A percentile compares a stretch with the other conserved stretches of the same genome.
These are phyloP conservation scores for Stenolophus ochropezus DNA, from an alignment of 2,888 invertebrate species.

Conservation along the genomic window DNA sequence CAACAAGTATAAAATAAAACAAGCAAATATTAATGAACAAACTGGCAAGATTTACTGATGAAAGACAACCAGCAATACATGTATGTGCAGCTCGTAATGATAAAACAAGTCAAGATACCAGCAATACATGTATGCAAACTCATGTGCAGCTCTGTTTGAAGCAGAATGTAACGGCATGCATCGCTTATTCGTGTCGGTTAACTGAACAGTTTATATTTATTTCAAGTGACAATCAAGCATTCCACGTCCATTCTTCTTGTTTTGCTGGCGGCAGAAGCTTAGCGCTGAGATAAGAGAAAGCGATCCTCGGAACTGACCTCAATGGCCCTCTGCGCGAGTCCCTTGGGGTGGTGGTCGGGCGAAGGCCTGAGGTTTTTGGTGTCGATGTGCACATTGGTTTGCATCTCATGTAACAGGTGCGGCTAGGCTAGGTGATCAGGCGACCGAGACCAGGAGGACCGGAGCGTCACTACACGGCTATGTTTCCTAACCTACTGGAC, in stretches of 20 bases:
- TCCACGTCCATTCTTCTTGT: neutral
- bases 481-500: slow-evolving; percentile 64
- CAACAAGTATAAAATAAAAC: neutral
- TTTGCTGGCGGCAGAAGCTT: neutral
- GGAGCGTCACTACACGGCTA: slow-evolving; percentile 26
- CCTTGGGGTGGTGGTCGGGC: slow-evolving; percentile 78
- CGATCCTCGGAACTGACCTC: slow-evolving; percentile 73
- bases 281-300: slow-evolving; percentile 11
- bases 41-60: neutral
- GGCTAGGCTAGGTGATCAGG: slow-evolving; percentile 10
- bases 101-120: neutral
- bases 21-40: neutral
- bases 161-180: neutral
- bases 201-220: neutral
- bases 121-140: neutral
- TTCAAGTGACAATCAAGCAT: neutral
- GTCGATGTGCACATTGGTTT: slow-evolving; percentile 86
- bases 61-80: neutral
- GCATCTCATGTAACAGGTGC: slow-evolving; percentile 72
- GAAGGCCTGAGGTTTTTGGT: slow-evolving; percentile 80
- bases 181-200: neutral
- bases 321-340: slow-evolving; percentile 73
- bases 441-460: too few relatives aligned
- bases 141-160: neutral
- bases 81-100: neutral